Evolutionary conservation across 1,140 invertebrate species (phyloP).

Genomic region (Cherax quadricarinatus): DNA sequence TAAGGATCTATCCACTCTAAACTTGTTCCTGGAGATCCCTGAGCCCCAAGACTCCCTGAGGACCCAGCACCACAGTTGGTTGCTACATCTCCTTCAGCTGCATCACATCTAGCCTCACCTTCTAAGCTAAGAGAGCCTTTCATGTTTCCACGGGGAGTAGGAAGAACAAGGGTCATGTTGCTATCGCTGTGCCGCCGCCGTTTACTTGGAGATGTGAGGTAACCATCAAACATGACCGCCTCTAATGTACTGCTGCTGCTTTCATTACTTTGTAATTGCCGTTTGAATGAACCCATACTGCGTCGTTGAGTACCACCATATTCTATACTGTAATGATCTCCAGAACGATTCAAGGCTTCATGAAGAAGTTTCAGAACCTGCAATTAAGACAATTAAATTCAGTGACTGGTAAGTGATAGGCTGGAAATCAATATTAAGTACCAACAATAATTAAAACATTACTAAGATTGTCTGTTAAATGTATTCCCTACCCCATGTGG

Average conservation of each 20-base stretch:
- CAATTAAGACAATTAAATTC: not conserved
- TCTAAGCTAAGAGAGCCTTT: slow-evolving; percentile 72
- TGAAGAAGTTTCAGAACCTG: slow-evolving; percentile 71
- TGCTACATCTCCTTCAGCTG: slow-evolving; percentile 28
- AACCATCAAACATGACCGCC: slow-evolving; percentile 65
- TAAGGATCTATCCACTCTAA: slow-evolving; percentile 68
- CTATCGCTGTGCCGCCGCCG: slow-evolving; percentile 71
- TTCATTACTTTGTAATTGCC: slow-evolving; percentile 64
- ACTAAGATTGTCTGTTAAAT: too few species aligned
- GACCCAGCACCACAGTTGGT: slow-evolving; percentile 19
- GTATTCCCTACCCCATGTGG: too few species aligned
- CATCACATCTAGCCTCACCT: slow-evolving; percentile 66
- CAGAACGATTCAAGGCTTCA: slow-evolving; percentile 72
- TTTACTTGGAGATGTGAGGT: slow-evolving; percentile 62
- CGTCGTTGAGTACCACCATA: slow-evolving; percentile 66
- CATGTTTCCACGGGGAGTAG: slow-evolving; percentile 71
- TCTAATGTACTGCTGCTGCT: slow-evolving; percentile 63
- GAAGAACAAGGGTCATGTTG: slow-evolving; percentile 70
- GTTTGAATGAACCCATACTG: slow-evolving; percentile 68
- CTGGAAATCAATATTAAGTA: too few species aligned
- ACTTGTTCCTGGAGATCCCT: slow-evolving; percentile 50
- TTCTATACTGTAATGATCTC: slow-evolving; percentile 72
- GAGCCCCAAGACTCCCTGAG: slow-evolving; percentile 15
- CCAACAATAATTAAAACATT: too few species aligned
- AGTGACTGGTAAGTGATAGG: too few species aligned